Percentiles rank a stretch among this genome's conserved stretches.
Evolutionary conservation across 2,888 invertebrate genomes (phyloP).

Genomic region (Drosophila macrothrix): DNA sequence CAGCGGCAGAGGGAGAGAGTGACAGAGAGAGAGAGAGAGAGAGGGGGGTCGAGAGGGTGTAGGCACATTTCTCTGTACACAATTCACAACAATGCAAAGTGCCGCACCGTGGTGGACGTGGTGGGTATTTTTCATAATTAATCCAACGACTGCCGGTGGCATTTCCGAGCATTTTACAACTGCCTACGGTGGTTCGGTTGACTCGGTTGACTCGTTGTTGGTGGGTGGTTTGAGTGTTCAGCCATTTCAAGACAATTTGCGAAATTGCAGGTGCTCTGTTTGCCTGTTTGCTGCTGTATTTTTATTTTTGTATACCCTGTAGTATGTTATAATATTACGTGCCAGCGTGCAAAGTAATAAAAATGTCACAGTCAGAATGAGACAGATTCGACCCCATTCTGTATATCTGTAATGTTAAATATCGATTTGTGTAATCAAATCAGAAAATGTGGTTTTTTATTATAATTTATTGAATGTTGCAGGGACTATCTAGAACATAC

Average conservation of each 20-base stretch:
- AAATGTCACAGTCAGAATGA: not conserved
- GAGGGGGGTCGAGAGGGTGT: not conserved
- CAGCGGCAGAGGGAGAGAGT: constrained; percentile 8
- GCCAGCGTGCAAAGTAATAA: not conserved
- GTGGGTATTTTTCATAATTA: constrained; percentile 73
- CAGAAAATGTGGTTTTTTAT: not conserved
- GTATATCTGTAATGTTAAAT: not conserved
- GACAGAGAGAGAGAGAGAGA: too few relatives aligned
- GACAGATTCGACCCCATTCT: not conserved
- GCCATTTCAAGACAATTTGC: constrained; percentile 74
- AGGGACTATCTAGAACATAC: not conserved
- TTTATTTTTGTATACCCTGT: constrained; percentile 6
- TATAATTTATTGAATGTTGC: not conserved
- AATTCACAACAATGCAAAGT: constrained; percentile 47
- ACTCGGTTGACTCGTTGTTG: not conserved
- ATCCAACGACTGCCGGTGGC: constrained; percentile 77
- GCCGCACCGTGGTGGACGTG: not conserved
- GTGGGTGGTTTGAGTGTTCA: constrained; percentile 36
- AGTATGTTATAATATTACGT: not conserved
- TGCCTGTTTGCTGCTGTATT: constrained; percentile 17
- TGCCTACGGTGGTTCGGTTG: constrained; percentile 42
- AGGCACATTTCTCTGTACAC: constrained; percentile 35
- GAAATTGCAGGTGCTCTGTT: constrained; percentile 61
- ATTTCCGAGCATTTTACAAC: constrained; percentile 68
- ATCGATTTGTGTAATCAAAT: not conserved